Conservation (phyloP, 2,113 vertebrate species). For the Eidolon helvum region DNA sequence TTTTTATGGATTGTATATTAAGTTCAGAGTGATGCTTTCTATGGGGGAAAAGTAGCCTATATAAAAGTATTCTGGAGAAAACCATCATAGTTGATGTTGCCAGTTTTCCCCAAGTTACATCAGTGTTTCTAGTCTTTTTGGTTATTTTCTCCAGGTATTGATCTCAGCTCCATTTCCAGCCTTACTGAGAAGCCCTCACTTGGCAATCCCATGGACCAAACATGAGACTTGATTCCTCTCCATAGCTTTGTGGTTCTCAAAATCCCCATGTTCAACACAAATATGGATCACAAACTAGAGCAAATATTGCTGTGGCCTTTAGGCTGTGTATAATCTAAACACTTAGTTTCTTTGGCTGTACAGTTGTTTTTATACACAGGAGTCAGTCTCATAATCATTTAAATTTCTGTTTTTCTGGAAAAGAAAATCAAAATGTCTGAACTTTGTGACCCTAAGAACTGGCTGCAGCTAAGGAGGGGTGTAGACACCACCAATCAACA, state of each 20-base stretch:
- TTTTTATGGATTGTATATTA: neutral
- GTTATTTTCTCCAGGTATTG: neutral
- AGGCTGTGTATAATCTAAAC: neutral
- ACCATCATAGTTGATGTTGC: neutral
- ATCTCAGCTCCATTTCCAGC: neutral
- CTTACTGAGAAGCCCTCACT: neutral
- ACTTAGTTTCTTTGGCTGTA: neutral
- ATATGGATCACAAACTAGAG: neutral
- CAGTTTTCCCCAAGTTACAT: neutral
- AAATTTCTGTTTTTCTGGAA: neutral
- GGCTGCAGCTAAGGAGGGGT: neutral
- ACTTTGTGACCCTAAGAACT: neutral
- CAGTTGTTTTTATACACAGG: neutral
- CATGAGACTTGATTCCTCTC: too few species aligned
- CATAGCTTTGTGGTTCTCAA: neutral
- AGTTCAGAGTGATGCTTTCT: neutral
- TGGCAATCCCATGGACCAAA: too few species aligned
- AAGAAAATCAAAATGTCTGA: neutral
- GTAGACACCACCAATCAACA: rapidly evolving
- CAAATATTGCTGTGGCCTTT: neutral
- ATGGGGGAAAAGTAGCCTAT: neutral
- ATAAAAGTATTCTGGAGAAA: neutral
- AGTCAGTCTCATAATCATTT: neutral
- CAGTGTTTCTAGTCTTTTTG: neutral
- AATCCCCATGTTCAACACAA: neutral